Evolutionary conservation across 2,888 invertebrate species (phyloP), one percentile per base, ranked within the genome.

Genomic region (Steinernema hermaphroditum): DNA sequence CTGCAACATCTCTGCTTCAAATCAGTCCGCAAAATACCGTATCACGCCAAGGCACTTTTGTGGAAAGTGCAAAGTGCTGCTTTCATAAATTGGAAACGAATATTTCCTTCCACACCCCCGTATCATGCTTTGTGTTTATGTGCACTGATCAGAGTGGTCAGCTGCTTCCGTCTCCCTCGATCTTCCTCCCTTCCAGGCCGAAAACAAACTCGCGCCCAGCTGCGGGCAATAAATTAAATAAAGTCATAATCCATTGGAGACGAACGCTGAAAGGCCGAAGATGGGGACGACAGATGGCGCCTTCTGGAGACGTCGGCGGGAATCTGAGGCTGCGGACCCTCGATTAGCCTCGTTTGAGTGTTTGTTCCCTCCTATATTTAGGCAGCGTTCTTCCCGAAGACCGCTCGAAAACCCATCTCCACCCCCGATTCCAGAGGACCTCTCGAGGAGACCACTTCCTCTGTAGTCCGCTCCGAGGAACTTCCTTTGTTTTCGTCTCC

Each of bases 181-280:
- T 6, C 46, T n/a, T 46, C 46, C 46, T 46, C 46, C 46, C 6
- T 19, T 19, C n/a, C 6, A 12, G 46, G n/a, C 16, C 6, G 27
- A 54, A 54, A 54, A 54, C 54, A 54, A 19, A 54, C 24, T 22
- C 14, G 54, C 24, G 24, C 32, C 19, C 62, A 62, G 62, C 62
- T 62, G 62, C 16, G 62, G 16, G 32, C 32, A 29, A 24, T 12
- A 29, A 22, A 62, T 62, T 62, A 29, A 32, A 32, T 32, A 12
- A 62, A 29, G 16, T 24, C 27, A 62, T 62, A 62, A 32, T 32
- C 62, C 62, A 29, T 62, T 32, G 27, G 62, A 29, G 19, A 29
- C 14, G 24, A 14, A 6, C 16, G 27, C 27, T 32, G 62, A 62
- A 29, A 16, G 24, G 6, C 54, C 27, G 4, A 12, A 54, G 24